Percentiles rank a stretch among this genome's conserved stretches.
These are phyloP conservation scores for Metopia argyrocephala DNA, from an alignment of 2,888 invertebrate species.

Conservation along the genomic window DNA sequence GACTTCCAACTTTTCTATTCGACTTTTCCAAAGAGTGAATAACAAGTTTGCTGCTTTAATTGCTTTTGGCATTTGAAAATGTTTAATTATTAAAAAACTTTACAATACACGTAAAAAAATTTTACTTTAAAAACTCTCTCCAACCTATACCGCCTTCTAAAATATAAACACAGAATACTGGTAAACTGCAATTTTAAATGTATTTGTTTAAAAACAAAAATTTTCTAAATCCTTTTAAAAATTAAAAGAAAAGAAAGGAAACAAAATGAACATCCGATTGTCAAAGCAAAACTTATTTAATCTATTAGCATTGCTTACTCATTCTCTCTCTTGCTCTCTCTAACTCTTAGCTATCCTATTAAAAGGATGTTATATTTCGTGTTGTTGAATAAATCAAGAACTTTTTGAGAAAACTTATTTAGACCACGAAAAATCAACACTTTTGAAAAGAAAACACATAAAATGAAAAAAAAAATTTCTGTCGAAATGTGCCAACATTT, in stretches of 20 bases:
- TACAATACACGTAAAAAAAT: background rate
- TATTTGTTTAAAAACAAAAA: slow-evolving; percentile 12
- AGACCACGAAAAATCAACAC: slow-evolving; percentile 55
- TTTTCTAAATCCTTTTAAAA: background rate
- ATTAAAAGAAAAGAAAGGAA: slow-evolving; percentile 15
- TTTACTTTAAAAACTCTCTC: slow-evolving; percentile 17
- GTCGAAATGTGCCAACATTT: slow-evolving; percentile 50
- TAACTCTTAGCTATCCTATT: background rate
- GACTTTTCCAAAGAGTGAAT: background rate
- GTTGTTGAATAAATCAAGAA: slow-evolving; percentile 25
- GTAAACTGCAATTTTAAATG: slow-evolving; percentile 3
- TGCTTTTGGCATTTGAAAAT: slow-evolving; percentile 5
- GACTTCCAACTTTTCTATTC: background rate
- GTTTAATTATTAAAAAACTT: slow-evolving; percentile 22
- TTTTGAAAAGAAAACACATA: slow-evolving; percentile 33
- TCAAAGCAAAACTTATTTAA: slow-evolving; percentile 36
- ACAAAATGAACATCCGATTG: slow-evolving; percentile 12
- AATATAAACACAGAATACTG: background rate
- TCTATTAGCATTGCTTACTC: background rate
- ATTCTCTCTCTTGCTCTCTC: background rate
- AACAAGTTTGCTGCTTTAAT: background rate
- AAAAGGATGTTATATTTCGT: slow-evolving; percentile 33
- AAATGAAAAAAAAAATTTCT: no score
- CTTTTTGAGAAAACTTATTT: slow-evolving; percentile 40
- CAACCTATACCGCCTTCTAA: background rate